Conservation (phyloP, 1,140 invertebrate species). For the Platorchestia sp. region DNA sequence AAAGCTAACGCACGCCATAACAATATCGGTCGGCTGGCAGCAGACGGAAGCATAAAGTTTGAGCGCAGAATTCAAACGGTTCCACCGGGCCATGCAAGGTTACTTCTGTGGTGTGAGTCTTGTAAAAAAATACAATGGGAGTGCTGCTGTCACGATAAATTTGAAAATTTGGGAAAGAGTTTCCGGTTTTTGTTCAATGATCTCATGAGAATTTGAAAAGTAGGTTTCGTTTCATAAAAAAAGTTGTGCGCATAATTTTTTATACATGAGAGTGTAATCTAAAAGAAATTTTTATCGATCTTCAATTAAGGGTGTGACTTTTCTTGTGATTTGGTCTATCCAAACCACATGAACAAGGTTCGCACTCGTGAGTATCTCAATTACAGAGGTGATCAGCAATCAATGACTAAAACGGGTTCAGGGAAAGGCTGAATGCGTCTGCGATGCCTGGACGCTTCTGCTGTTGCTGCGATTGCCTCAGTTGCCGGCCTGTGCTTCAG, state of each 20-base stretch:
- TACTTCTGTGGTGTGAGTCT: neutral
- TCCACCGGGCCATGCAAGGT: neutral
- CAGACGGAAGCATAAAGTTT: slow-evolving; percentile 50
- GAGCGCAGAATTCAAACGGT: slow-evolving; percentile 6
- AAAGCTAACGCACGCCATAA: slow-evolving; percentile 42
- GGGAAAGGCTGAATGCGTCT: neutral
- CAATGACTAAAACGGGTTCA: neutral
- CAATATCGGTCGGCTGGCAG: slow-evolving; percentile 20
- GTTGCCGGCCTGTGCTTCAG: neutral
- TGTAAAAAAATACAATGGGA: neutral
- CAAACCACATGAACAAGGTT: neutral
- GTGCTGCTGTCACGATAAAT: neutral
- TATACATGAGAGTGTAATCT: neutral
- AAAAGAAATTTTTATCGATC: neutral
- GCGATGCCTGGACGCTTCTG: neutral
- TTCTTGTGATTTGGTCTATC: neutral
- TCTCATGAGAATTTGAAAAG: neutral
- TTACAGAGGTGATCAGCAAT: neutral
- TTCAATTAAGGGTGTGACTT: neutral
- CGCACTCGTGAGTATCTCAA: neutral
- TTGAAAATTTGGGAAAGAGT: neutral
- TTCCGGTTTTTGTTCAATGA: neutral
- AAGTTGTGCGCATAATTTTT: neutral
- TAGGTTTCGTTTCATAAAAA: neutral
- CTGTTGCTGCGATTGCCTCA: neutral